Conservation (phyloP, 2,888 invertebrate genomes). For the Acanthosepion pharaonis region DNA sequence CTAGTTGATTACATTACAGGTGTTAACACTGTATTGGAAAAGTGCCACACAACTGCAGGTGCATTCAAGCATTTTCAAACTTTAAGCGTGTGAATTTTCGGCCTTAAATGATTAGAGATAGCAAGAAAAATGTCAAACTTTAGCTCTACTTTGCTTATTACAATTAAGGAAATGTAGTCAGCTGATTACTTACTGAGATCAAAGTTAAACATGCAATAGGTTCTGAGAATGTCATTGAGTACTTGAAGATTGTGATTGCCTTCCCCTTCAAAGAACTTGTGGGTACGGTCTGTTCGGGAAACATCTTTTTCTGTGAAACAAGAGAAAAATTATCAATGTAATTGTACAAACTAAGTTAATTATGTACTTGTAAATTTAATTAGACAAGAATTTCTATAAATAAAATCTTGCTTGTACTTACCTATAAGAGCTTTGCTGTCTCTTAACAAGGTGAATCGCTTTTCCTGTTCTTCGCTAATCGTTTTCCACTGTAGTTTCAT, state of each 20-base stretch:
- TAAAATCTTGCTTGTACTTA: conserved; percentile 65
- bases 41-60: too few relatives aligned
- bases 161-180: not conserved
- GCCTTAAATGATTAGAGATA: not conserved
- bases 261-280: conserved; percentile 93
- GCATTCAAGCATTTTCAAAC: too few relatives aligned
- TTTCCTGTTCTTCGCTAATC: conserved; percentile 89
- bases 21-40: too few relatives aligned
- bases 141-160: not conserved
- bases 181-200: conserved; percentile 82
- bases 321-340: not conserved
- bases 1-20: too few relatives aligned
- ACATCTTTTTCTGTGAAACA: conserved; percentile 91
- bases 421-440: conserved; percentile 93
- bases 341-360: not conserved
- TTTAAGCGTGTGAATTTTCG: too few relatives aligned
- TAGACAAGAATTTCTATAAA: not conserved
- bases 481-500: conserved; percentile 98
- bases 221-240: conserved; percentile 94
- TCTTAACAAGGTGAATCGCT: conserved; percentile 88
- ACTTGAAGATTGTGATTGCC: conserved; percentile 89
- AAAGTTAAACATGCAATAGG: conserved; percentile 99
- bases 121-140: not conserved
- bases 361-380: not conserved
- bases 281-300: conserved; percentile 92